phyloP scores from a whole-genome alignment of 2,888 invertebrate genomes.

The Neoitamus cyanurus region DNA sequence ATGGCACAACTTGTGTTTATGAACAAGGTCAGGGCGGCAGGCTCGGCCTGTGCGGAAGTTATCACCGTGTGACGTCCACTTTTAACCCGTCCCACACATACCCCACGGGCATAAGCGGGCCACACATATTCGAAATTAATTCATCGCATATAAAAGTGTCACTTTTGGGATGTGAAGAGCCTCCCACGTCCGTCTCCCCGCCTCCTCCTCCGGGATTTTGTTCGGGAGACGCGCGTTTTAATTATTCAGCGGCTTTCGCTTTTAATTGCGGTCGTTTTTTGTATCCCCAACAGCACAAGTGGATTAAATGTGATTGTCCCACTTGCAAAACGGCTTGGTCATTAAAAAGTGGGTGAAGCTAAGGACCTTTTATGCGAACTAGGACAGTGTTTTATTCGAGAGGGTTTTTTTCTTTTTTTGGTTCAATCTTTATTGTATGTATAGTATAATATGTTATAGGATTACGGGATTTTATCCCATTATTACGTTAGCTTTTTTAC shows the following conservation, averaged over 20 bases:
- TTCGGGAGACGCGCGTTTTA: not conserved
- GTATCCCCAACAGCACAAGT: not conserved
- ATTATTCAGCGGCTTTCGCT: not conserved
- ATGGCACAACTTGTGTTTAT: not conserved
- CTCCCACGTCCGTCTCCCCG: not conserved
- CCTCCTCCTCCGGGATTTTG: not conserved
- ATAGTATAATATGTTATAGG: not conserved
- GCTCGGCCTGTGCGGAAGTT: not conserved
- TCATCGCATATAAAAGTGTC: not conserved
- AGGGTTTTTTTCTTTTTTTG: not conserved
- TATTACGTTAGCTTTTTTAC: not conserved
- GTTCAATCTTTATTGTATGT: not conserved
- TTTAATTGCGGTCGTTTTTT: not conserved
- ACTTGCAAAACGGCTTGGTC: not conserved
- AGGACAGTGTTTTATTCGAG: not conserved
- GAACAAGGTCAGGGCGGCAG: not conserved
- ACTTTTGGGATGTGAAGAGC: not conserved
- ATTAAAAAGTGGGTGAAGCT: not conserved
- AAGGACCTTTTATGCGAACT: not conserved
- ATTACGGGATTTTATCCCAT: not conserved
- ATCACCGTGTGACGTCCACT: not conserved
- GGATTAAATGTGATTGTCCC: not conserved
- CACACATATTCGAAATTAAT: slow-evolving; percentile 4
- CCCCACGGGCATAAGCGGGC: not conserved
- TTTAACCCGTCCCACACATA: not conserved